Conservation (phyloP, 2,888 invertebrate species). For the Scelioninae gen. 1 region DNA sequence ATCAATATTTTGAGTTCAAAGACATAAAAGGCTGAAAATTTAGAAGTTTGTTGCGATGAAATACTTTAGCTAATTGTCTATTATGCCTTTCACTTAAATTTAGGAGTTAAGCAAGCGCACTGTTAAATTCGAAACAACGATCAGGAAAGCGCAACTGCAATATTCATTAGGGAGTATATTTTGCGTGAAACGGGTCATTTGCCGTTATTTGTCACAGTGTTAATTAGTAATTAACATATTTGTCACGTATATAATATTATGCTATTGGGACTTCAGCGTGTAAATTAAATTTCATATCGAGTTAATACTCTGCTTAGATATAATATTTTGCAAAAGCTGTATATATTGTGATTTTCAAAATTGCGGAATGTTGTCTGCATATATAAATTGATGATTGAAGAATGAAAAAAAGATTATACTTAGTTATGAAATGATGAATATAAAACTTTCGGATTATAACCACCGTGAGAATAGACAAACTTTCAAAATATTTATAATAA, state of each 20-base stretch:
- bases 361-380: no score
- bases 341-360: no score
- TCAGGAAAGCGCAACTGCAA: constrained; percentile 4
- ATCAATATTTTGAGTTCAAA: constrained; percentile 3
- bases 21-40: neutral
- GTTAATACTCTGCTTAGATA: constrained; percentile 11
- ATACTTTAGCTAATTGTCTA: no score
- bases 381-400: no score
- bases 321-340: constrained; percentile 1
- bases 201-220: constrained; percentile 36
- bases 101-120: neutral
- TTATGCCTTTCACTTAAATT: constrained; percentile 11
- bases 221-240: constrained; percentile 53
- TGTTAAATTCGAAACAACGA: constrained; percentile 31
- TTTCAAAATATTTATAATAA: no score
- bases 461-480: no score
- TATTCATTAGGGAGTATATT: constrained; percentile 43
- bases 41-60: no score
- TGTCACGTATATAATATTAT: constrained; percentile 12
- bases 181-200: constrained; percentile 24
- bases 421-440: no score
- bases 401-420: no score
- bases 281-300: neutral
- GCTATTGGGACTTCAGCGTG: neutral
- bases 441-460: no score